Conservation (phyloP, 2,113 vertebrate genomes). For the Brachypodius melanocephalos region DNA sequence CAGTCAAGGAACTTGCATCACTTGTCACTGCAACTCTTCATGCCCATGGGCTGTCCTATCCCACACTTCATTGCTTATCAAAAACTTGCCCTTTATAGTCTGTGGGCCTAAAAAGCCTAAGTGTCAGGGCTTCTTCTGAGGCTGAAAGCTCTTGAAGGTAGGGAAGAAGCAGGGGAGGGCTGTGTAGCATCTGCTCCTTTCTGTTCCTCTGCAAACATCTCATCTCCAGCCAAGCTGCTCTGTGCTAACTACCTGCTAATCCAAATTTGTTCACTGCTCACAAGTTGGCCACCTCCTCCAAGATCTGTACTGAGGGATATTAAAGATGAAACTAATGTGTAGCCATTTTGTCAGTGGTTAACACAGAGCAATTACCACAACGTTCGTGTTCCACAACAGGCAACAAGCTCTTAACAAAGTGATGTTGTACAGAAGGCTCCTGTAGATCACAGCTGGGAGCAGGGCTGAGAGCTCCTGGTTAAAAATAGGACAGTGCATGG, state of each 20-base stretch:
- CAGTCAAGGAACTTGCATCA: not conserved
- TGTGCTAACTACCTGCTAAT: not conserved
- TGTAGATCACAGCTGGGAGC: not conserved
- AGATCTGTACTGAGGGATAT: not conserved
- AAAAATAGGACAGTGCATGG: constrained; percentile 37
- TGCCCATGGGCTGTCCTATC: not conserved
- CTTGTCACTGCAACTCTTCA: not conserved
- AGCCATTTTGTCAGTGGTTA: not conserved
- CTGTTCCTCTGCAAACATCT: not conserved
- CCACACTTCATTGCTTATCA: not conserved
- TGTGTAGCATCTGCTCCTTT: not conserved
- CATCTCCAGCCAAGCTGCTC: not conserved
- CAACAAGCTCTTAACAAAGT: not conserved
- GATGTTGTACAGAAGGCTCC: not conserved
- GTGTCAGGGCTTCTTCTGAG: not conserved
- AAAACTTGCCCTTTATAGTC: not conserved
- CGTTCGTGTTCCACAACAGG: not conserved
- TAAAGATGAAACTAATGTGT: not conserved
- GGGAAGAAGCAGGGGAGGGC: not conserved
- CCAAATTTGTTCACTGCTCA: not conserved
- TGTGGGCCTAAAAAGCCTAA: not conserved
- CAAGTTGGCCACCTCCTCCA: not conserved
- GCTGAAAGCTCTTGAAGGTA: not conserved
- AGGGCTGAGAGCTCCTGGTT: not conserved
- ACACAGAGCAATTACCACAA: not conserved